Conservation (phyloP, 2,888 invertebrate species). For the Amiota communis region DNA sequence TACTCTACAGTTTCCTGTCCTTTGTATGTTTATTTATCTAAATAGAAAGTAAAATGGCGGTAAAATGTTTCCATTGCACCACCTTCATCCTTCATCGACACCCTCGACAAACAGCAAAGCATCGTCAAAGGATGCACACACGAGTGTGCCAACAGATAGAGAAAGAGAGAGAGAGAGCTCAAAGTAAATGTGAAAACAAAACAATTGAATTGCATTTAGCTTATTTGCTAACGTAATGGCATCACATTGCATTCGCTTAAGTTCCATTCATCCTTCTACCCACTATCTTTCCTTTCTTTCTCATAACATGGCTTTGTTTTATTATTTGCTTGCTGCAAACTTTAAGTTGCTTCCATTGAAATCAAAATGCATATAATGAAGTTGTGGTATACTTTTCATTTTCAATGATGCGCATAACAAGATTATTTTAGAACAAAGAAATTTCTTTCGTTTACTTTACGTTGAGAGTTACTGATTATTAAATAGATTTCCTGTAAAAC, state of each 20-base stretch:
- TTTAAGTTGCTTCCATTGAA: conserved; percentile 11
- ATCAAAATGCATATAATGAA: conserved; percentile 11
- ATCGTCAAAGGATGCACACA: background rate
- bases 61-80: conserved; percentile 22
- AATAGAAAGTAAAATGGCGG: conserved; percentile 27
- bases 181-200: conserved; percentile 20
- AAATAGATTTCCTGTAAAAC: no score
- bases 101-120: conserved; percentile 9
- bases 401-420: no score
- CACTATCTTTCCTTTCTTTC: background rate
- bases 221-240: conserved; percentile 28
- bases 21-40: conserved; percentile 17
- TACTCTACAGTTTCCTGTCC: background rate
- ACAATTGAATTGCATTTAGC: conserved; percentile 31
- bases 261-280: background rate
- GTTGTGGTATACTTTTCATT: background rate
- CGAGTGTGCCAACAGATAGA: no score
- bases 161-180: no score
- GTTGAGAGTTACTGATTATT: no score
- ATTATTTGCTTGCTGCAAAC: conserved; percentile 11
- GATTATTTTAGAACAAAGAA: no score
- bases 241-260: conserved; percentile 9
- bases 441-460: no score
- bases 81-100: background rate
- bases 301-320: background rate